Base-by-base conservation (phyloP, 2,113 vertebrate species). In the Rhabdornis inornatus region DNA sequence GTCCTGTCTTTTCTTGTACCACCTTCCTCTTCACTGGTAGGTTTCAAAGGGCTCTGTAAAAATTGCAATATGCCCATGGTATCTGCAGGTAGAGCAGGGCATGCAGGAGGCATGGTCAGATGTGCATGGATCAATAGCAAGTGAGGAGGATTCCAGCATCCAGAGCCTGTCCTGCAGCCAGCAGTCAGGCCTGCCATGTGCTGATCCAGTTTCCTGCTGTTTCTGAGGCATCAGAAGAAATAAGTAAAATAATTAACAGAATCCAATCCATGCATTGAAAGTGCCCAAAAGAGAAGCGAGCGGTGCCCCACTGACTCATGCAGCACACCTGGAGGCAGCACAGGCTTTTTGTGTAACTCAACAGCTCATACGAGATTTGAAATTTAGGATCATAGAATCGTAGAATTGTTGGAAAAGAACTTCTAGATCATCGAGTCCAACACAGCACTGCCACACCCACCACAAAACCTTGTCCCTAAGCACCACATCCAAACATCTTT, bases 81-180 rank as follows among this genome's bases (percentile, higher is more conserved):
- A 22, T 42, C n/a, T 76, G 37, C 37, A 87, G 31, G 18, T 31
- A 40, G 50, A 76, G 28, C 45, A 45, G 30, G 59, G 22, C 10
- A 53, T 1, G 0, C 25, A 3, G 10, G 55, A 39, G 3, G 20
- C 35, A 40, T 0, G 0, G 27, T 30, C 53, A 53, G 18, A 35
- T 25, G 6, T 23, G 31, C 11, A 0, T 22, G 23, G 25, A 16
- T 77, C 23, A 27, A 0, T 0, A 1, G 49, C 10, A 52, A 13
- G 12, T 35, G 37, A 64, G 23, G 47, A 83, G 35, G 53, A 74
- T 24, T 21, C 11, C 17, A 14, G 20, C 4, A 13, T 3, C 49
- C 44, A 59, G 24, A 76, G 10, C 31, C 16, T 52, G 23, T 24
- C 35, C 52, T 81, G 35, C 21, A 90, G 68, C 24, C 55, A 70